Conservation (phyloP, 2,797 vertebrate species). For the Coilia nasus region DNA sequence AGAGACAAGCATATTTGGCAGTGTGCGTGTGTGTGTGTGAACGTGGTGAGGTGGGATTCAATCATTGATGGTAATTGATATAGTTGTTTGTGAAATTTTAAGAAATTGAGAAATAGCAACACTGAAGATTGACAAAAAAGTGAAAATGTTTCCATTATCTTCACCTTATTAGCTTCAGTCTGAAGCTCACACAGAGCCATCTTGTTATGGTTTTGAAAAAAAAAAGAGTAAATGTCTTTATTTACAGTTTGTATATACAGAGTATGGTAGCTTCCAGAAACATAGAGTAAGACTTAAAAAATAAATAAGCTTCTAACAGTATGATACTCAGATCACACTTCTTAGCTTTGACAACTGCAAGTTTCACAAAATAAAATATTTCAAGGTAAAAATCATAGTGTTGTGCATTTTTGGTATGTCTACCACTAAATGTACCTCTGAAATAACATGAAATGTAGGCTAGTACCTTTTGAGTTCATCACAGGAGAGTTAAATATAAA, state of each 20-base stretch:
- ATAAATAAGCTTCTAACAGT: constrained; percentile 4
- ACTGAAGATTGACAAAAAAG: neutral
- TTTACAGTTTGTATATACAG: constrained; percentile 57
- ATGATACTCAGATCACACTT: neutral
- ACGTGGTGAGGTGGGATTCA: neutral
- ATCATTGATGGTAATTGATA: no score
- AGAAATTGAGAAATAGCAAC: no score
- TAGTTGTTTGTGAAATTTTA: no score
- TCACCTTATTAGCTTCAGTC: neutral
- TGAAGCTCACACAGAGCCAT: neutral
- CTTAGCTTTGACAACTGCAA: neutral
- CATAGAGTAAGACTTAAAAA: neutral
- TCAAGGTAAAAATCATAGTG: neutral
- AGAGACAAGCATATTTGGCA: neutral
- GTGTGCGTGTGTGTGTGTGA: neutral
- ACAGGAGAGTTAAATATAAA: neutral
- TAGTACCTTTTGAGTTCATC: constrained; percentile 15
- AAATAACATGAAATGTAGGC: neutral
- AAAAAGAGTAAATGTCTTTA: constrained; percentile 50
- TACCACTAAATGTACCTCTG: neutral
- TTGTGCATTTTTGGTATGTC: neutral
- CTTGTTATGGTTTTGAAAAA: constrained; percentile 16
- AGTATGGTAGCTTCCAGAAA: constrained; percentile 27
- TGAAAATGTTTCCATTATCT: neutral
- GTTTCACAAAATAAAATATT: constrained; percentile 13